These are phyloP conservation scores for Atherinomorus stipes DNA, from an alignment of 2,113 vertebrate genomes.

Conservation along the genomic window DNA sequence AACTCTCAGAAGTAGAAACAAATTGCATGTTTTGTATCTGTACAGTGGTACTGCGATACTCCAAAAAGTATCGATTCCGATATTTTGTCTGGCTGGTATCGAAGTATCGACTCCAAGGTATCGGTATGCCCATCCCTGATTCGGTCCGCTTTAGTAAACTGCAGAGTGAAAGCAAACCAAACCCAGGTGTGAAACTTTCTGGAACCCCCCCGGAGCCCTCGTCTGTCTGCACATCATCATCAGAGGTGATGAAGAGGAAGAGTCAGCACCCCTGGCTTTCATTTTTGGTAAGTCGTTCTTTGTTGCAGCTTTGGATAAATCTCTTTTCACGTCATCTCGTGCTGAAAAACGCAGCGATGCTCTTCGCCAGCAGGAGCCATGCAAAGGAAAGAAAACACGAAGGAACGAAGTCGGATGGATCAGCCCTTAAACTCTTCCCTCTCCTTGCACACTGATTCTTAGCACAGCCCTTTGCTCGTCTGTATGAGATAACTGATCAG, in stretches of 20 bases:
- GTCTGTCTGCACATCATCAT: conserved; percentile 21
- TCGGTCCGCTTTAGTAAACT: no score
- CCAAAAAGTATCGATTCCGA: no score
- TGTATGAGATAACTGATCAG: conserved; percentile 56
- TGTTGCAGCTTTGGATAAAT: background rate
- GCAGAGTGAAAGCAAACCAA: no score
- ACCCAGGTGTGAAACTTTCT: no score
- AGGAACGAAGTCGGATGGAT: conserved; percentile 59
- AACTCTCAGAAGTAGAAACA: no score
- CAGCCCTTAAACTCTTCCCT: conserved; percentile 80
- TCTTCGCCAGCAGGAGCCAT: conserved; percentile 54
- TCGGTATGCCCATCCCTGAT: no score
- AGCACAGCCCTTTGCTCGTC: conserved; percentile 78
- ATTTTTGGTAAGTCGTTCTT: no score
- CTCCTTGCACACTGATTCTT: conserved; percentile 59
- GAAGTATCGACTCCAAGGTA: no score
- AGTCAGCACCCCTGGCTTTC: background rate
- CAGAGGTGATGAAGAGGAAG: background rate
- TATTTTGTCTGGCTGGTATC: no score
- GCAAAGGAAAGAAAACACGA: conserved; percentile 27
- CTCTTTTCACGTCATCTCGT: background rate
- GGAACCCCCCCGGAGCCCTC: no score
- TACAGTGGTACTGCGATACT: no score
- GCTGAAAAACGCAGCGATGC: conserved; percentile 13
- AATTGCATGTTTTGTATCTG: no score